Percentiles rank a stretch among this genome's conserved stretches.
These are phyloP conservation scores for Chlorodrepanis virens DNA, from an alignment of 2,113 vertebrate species.

Conservation along the genomic window DNA sequence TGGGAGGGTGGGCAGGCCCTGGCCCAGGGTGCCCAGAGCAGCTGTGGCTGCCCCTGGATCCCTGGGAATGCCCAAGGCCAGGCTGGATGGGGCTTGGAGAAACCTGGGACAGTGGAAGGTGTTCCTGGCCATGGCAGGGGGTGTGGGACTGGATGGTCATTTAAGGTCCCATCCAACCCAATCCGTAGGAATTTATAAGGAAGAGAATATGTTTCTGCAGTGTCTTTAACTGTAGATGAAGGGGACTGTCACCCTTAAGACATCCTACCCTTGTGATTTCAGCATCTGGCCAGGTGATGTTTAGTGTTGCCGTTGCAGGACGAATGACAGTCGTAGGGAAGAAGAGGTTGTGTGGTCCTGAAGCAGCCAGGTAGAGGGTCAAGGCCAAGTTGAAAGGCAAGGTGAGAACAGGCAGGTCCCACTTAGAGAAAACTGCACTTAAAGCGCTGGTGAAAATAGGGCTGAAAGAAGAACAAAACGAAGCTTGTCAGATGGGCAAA, in stretches of 20 bases:
- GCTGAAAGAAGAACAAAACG: slow-evolving; percentile 68
- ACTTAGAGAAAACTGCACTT: slow-evolving; percentile 85
- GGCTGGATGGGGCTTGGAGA: fast-evolving
- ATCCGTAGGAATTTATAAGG: not conserved
- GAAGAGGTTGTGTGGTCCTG: slow-evolving; percentile 84
- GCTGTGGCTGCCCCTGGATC: not conserved
- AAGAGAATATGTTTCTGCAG: not conserved
- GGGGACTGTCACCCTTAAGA: not conserved
- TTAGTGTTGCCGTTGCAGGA: slow-evolving; percentile 74
- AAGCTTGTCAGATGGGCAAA: not conserved
- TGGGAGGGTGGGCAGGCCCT: not conserved
- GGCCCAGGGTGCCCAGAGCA: not conserved
- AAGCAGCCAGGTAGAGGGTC: slow-evolving; percentile 88
- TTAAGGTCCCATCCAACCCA: not conserved
- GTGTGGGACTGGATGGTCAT: fast-evolving
- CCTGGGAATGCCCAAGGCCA: not conserved
- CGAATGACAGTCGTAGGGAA: slow-evolving; percentile 81
- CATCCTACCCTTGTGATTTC: slow-evolving; percentile 80
- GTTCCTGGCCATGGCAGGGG: not conserved
- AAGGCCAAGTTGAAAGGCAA: slow-evolving; percentile 92
- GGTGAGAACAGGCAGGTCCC: slow-evolving; percentile 93
- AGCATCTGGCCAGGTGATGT: slow-evolving; percentile 85
- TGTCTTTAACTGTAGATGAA: not conserved
- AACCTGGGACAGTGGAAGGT: fast-evolving
- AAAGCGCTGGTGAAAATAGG: slow-evolving; percentile 88